Percentiles rank a stretch among this genome's conserved stretches.
phyloP scores from a whole-genome alignment of 2,888 invertebrate genomes.

The Chrysolina haemoptera region DNA sequence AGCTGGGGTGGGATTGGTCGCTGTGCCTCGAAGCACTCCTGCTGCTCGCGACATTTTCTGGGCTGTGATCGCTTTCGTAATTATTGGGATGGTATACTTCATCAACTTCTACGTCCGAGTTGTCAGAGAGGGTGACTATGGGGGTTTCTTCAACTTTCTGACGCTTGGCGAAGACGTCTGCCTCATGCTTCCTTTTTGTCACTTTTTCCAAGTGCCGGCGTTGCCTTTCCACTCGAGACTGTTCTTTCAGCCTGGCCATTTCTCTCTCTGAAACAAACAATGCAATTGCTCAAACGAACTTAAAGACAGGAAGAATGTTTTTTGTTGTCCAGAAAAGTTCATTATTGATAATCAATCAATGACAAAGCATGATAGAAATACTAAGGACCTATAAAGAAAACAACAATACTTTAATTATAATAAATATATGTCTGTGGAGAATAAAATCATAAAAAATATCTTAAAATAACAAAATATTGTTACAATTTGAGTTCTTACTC shows the following conservation, averaged over 20 bases:
- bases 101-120: constrained; percentile 54
- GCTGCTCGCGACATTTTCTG: constrained; percentile 25
- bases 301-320: too few species aligned
- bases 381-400: constrained; percentile 16
- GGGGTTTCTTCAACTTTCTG: constrained; percentile 61
- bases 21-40: constrained; percentile 26
- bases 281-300: too few species aligned
- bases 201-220: constrained; percentile 74
- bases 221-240: constrained; percentile 81
- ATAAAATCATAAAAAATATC: constrained; percentile 13
- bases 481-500: too few species aligned
- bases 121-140: constrained; percentile 68
- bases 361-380: too few species aligned
- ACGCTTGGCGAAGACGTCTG: constrained; percentile 62
- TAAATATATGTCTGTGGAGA: too few species aligned
- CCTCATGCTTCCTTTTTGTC: constrained; percentile 66
- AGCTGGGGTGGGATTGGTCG: constrained; percentile 30
- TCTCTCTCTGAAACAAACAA: constrained; percentile 74
- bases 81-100: constrained; percentile 43
- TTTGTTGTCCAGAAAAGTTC: too few species aligned
- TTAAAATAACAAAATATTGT: not conserved
- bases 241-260: constrained; percentile 84
- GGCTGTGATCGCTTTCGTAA: constrained; percentile 40
- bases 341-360: not conserved
- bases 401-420: too few species aligned